Conservation (phyloP, 2,888 invertebrate genomes). For the Ophion ventricosus region DNA sequence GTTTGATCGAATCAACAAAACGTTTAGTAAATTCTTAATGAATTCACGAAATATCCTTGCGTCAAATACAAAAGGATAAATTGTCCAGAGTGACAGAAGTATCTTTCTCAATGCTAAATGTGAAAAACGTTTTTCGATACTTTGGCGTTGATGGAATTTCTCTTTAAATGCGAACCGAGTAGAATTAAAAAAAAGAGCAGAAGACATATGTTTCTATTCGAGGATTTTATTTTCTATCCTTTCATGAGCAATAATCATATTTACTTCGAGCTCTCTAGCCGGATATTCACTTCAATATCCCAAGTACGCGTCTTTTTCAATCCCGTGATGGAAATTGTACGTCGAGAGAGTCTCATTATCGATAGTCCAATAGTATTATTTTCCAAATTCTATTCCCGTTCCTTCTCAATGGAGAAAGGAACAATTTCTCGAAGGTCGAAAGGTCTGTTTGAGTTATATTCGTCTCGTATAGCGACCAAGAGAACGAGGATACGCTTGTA, state of each 20-base stretch:
- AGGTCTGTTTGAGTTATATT: conserved; percentile 47
- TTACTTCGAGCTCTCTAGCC: not conserved
- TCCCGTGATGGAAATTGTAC: not conserved
- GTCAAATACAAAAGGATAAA: no score
- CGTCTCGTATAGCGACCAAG: conserved; percentile 31
- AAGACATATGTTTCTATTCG: not conserved
- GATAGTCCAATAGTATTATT: not conserved
- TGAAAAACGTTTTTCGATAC: no score
- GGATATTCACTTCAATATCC: not conserved
- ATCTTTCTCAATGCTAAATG: no score
- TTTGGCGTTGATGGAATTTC: not conserved
- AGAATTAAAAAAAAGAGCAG: no score
- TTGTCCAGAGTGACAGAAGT: no score
- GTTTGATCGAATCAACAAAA: no score
- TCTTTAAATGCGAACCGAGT: not conserved
- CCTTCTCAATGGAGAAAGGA: conserved; percentile 5
- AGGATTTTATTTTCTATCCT: not conserved
- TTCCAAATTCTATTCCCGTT: conserved; percentile 20
- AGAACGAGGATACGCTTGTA: conserved; percentile 37
- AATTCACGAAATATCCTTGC: not conserved
- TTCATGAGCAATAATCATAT: not conserved
- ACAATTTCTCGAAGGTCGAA: conserved; percentile 46
- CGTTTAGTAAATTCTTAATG: not conserved
- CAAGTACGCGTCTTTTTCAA: not conserved
- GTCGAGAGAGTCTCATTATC: not conserved